These are phyloP conservation scores for Tachuris rubrigastra DNA, from an alignment of 2,113 vertebrate genomes.

Conservation along the genomic window DNA sequence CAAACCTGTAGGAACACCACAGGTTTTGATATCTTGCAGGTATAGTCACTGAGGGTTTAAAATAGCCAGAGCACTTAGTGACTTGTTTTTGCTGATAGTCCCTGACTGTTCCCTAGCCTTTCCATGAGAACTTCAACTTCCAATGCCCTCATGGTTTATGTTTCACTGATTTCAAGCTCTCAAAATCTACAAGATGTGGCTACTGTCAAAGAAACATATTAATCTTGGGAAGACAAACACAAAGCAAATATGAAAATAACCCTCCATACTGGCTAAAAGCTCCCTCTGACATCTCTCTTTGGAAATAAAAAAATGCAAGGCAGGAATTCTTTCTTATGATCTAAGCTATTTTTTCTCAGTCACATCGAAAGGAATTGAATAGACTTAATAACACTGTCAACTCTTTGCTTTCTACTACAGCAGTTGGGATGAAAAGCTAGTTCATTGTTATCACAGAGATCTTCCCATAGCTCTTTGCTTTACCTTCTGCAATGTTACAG, in stretches of 20 bases:
- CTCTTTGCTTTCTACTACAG: neutral
- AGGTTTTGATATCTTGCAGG: neutral
- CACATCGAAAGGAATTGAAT: neutral
- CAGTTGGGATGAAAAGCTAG: neutral
- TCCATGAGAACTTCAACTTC: neutral
- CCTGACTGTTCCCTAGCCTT: neutral
- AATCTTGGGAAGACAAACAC: neutral
- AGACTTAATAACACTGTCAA: neutral
- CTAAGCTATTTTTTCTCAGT: neutral
- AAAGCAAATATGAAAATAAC: constrained; percentile 3
- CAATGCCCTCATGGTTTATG: neutral
- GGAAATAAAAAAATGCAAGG: neutral
- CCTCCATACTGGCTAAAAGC: neutral
- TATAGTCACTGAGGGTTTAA: neutral
- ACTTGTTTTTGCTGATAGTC: neutral
- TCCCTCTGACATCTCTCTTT: neutral
- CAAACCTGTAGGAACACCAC: neutral
- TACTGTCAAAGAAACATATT: neutral
- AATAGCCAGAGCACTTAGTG: accelerated
- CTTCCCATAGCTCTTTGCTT: neutral
- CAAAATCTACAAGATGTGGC: neutral
- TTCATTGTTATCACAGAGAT: neutral
- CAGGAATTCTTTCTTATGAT: neutral
- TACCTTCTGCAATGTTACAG: neutral
- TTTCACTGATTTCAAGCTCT: neutral